Evolutionary conservation across 2,113 vertebrate species (phyloP).

Genomic region (Cinclus cinclus): DNA sequence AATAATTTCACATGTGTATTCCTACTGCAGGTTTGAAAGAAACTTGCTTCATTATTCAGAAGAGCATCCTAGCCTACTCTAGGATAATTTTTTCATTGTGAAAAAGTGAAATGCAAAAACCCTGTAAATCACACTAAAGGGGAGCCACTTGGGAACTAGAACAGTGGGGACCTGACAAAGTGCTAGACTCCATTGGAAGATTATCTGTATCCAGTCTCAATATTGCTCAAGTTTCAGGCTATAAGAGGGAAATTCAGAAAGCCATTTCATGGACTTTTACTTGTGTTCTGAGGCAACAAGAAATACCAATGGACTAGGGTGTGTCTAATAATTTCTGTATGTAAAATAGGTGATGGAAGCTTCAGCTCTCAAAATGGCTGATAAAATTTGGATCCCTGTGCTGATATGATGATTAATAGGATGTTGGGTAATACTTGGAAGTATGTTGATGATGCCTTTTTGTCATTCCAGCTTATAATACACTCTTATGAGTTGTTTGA

Average conservation of each 20-base stretch:
- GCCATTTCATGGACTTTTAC: background rate
- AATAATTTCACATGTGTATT: background rate
- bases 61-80: background rate
- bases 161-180: background rate
- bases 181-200: background rate
- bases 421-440: background rate
- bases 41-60: background rate
- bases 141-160: background rate
- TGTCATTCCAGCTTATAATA: background rate
- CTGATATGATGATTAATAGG: background rate
- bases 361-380: background rate
- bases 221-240: background rate
- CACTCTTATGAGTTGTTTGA: background rate
- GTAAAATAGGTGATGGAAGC: background rate
- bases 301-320: background rate
- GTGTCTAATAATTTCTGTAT: background rate
- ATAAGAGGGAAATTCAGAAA: background rate
- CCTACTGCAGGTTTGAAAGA: background rate
- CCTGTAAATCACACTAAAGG: background rate
- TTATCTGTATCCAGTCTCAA: fast-evolving
- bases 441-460: background rate
- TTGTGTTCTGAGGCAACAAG: background rate
- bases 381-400: background rate
- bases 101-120: constrained; percentile 29
- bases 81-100: background rate